These are phyloP conservation scores for Platyscapa corneri DNA, from an alignment of 1,140 invertebrate genomes.

Conservation along the genomic window DNA sequence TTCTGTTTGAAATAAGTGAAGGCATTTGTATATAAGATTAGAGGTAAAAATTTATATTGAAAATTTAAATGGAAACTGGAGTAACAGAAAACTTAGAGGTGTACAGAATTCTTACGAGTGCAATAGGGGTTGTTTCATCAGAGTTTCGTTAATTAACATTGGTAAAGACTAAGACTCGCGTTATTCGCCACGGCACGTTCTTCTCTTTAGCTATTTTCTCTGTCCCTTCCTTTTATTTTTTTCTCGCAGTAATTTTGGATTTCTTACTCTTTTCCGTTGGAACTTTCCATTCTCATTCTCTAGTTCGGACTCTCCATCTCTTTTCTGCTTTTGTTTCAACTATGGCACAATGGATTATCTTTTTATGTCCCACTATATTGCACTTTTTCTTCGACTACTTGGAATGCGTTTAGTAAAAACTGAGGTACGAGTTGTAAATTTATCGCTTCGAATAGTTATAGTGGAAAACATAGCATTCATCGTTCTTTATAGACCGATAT, in stretches of 20 bases:
- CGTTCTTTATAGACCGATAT: not conserved
- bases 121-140: not conserved
- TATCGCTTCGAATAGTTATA: too few relatives aligned
- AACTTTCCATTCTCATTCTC: not conserved
- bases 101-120: slow-evolving; percentile 1
- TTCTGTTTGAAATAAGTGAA: not conserved
- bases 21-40: not conserved
- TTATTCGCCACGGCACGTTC: slow-evolving; percentile 15
- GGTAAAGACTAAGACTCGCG: slow-evolving; percentile 25
- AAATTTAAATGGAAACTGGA: not conserved
- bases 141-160: slow-evolving; percentile 44
- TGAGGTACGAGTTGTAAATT: not conserved
- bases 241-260: not conserved
- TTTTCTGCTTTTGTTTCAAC: not conserved
- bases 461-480: not conserved
- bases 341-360: not conserved
- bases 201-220: not conserved
- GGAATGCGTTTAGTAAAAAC: not conserved
- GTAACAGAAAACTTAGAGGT: not conserved
- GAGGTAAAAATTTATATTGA: slow-evolving; percentile 25
- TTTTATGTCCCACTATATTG: too few relatives aligned
- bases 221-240: not conserved
- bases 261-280: not conserved
- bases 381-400: slow-evolving; percentile 3
- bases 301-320: not conserved